Evolutionary conservation across 2,888 invertebrate species (phyloP).

Genomic region (Pyrrhosoma nymphula): DNA sequence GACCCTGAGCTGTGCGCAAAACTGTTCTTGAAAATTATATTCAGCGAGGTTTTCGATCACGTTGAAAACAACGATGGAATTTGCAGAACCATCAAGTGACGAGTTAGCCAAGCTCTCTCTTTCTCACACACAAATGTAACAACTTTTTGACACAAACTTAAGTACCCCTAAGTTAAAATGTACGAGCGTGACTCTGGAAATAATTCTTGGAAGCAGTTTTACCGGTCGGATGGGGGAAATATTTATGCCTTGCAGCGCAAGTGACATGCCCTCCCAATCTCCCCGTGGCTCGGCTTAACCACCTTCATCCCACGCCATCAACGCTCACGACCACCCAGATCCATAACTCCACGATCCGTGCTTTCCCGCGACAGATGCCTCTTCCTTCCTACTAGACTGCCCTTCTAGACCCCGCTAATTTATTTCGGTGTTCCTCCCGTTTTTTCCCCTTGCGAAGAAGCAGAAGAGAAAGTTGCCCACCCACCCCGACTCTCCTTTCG

Average conservation of each 20-base stretch:
- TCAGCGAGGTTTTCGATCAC: not conserved
- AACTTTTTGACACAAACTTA: not conserved
- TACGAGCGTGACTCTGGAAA: not conserved
- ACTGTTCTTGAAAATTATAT: too few species aligned
- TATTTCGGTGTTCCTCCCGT: not conserved
- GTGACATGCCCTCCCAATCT: not conserved
- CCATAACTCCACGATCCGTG: not conserved
- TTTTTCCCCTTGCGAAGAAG: not conserved
- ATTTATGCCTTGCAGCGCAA: not conserved
- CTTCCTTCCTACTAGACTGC: not conserved
- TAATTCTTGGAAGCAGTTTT: not conserved
- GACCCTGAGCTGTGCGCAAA: too few species aligned
- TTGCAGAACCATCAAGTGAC: too few species aligned
- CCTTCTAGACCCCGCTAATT: not conserved
- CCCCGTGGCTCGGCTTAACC: too few species aligned
- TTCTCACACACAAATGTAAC: not conserved
- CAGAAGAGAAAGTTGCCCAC: not conserved
- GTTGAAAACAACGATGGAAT: too few species aligned
- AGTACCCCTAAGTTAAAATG: not conserved
- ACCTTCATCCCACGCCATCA: not conserved
- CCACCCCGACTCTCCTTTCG: not conserved
- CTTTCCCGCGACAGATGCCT: not conserved
- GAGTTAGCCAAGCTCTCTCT: too few species aligned
- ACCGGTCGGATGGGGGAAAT: not conserved
- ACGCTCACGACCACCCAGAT: not conserved